Evolutionary conservation across 2,888 invertebrate species (phyloP).

Genomic region (Plebejus argus): DNA sequence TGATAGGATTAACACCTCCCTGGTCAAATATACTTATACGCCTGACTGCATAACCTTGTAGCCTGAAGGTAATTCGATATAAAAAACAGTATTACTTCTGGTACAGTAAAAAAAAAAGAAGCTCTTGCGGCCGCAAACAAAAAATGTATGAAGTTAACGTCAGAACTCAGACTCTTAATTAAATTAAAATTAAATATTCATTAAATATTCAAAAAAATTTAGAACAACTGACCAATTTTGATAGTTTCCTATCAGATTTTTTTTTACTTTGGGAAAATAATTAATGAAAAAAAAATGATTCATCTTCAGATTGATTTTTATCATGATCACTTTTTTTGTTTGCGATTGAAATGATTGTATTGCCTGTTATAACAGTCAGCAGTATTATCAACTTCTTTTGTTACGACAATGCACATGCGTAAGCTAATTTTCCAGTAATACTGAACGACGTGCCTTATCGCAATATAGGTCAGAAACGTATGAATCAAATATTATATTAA

Average conservation of each 20-base stretch:
- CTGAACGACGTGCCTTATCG: conserved; percentile 4
- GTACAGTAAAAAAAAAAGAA: not conserved
- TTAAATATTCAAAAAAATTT: no score
- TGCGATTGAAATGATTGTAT: not conserved
- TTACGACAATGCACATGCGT: not conserved
- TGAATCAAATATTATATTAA: not conserved
- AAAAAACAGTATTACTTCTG: not conserved
- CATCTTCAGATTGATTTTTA: no score
- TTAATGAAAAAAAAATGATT: no score
- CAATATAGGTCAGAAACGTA: not conserved
- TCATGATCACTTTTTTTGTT: no score
- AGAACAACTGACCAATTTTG: no score
- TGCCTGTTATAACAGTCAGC: not conserved
- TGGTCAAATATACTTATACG: conserved; percentile 2
- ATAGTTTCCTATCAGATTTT: no score
- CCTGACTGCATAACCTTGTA: not conserved
- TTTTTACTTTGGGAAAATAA: no score
- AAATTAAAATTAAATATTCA: no score
- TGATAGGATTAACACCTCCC: conserved; percentile 14
- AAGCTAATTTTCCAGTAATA: not conserved
- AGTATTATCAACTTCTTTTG: not conserved
- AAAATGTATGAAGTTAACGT: no score
- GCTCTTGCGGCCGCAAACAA: no score
- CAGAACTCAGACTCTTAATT: no score
- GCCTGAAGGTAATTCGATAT: not conserved